Evolutionary conservation across 2,888 invertebrate species (phyloP).

Genomic region (Eulithis testata): DNA sequence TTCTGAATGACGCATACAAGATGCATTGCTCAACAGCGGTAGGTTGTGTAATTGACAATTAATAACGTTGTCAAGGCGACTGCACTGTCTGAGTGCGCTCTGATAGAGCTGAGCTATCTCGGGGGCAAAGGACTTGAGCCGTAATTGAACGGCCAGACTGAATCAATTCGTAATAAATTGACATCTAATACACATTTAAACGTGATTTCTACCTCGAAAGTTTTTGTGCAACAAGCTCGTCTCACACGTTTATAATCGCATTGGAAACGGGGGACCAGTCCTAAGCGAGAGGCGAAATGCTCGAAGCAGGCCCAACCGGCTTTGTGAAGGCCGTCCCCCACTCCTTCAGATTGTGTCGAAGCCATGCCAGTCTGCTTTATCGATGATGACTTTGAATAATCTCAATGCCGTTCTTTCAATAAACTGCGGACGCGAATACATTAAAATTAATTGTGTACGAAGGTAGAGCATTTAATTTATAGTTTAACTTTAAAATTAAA

Average conservation of each 20-base stretch:
- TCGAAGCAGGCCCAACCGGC: slow-evolving; percentile 80
- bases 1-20: slow-evolving; percentile 40
- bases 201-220: background rate
- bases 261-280: slow-evolving; percentile 74
- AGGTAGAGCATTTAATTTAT: too few relatives aligned
- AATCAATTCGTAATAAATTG: slow-evolving; percentile 30
- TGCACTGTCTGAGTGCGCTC: slow-evolving; percentile 48
- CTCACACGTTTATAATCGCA: slow-evolving; percentile 42
- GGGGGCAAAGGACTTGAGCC: slow-evolving; percentile 67
- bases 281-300: slow-evolving; percentile 81
- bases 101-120: slow-evolving; percentile 62
- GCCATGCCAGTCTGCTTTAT: slow-evolving; percentile 58
- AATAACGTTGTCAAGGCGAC: slow-evolving; percentile 66
- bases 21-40: slow-evolving; percentile 40
- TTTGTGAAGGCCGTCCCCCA: slow-evolving; percentile 80
- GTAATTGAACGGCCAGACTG: slow-evolving; percentile 75
- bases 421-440: slow-evolving; percentile 18
- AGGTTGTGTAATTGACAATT: slow-evolving; percentile 67
- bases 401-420: slow-evolving; percentile 34
- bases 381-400: slow-evolving; percentile 59
- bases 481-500: background rate
- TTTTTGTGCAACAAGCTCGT: slow-evolving; percentile 23
- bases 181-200: background rate
- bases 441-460: slow-evolving; percentile 10
- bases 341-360: slow-evolving; percentile 56